Evolutionary conservation across 1,140 invertebrate genomes (phyloP), one percentile per base, ranked within the genome.

Genomic region (Xylocopa sonorina): DNA sequence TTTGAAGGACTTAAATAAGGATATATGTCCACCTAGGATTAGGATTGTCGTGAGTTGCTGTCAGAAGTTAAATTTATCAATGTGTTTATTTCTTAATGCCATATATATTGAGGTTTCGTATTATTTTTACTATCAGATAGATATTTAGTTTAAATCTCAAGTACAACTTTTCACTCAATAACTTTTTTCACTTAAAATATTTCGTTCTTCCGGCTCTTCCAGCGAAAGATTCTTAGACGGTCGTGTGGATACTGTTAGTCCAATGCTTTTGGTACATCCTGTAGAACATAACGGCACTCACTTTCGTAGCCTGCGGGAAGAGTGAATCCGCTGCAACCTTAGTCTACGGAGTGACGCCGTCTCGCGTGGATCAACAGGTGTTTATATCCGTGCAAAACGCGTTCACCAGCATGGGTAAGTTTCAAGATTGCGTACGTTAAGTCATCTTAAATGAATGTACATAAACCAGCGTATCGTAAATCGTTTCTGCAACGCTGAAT

Each of bases 381-480:
- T 27, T 79, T n/a, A 55, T 57, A 16, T 24, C 38, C 29, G 50
- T 68, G 62, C 14, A 64, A 29, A 57, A 50, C n/a, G 75, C 60
- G 21, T 53, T 62, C 50, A 60, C 73, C 81, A 84, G 77, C 83
- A 88, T 88, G 87, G 84, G 87, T 88, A 76, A 88, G 87, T 88
- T 57, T 68, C 41, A 27, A 34, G 1, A 46, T 41, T 34, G 34
- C 21, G 69, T n/a, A 60, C 43, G 7, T 9, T 29, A 43, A 41
- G 10, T 34, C 53, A 6, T 29, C 24, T 18, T 29, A 43, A 71
- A 62, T 3, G 3, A 29, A 27, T 1, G 18, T 43, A 58, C 5
- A 38, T 27, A 41, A 29, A 10, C n/a, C 7, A 51, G 18, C 0
- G 16, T 16, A 6, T 16, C 10, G n/a, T 16, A 2, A n/a, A 41